A percentile compares a stretch with the other conserved stretches of the same genome.
phyloP scores from a whole-genome alignment of 2,113 vertebrate species.

The Neogobius melanostomus region DNA sequence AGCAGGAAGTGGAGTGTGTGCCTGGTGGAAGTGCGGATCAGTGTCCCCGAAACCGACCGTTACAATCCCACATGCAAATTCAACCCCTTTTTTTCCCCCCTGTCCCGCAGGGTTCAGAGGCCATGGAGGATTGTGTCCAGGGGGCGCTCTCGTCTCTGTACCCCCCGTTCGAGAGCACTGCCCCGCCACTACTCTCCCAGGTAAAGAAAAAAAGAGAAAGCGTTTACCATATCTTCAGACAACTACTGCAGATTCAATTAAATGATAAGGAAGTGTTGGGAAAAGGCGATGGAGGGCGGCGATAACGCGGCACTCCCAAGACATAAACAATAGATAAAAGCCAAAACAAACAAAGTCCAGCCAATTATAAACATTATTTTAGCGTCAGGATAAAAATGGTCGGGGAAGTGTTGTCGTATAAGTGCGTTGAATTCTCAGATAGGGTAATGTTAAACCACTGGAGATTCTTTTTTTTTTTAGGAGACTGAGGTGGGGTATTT shows the following conservation, averaged over 20 bases:
- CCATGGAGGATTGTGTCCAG: conserved; percentile 94
- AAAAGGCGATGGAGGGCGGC: not conserved
- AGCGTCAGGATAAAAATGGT: not conserved
- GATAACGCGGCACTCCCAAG: conserved; percentile 10
- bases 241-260: conserved; percentile 31
- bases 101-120: conserved; percentile 83
- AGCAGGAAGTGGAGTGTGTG: conserved; percentile 66
- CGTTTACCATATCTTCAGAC: not conserved
- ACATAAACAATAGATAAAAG: conserved; percentile 22
- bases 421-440: no score
- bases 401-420: not conserved
- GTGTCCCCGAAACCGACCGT: conserved; percentile 32
- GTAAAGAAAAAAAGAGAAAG: conserved; percentile 41
- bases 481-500: no score
- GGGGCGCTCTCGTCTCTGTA: conserved; percentile 89
- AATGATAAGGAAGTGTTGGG: conserved; percentile 18
- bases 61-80: conserved; percentile 47
- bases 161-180: conserved; percentile 90
- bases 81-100: conserved; percentile 22
- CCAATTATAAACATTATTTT: conserved; percentile 9
- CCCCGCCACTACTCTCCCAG: conserved; percentile 88
- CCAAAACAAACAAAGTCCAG: conserved; percentile 35
- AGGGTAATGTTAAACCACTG: no score
- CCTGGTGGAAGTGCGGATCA: conserved; percentile 28
- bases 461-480: no score